Base-by-base conservation (phyloP, 2,888 invertebrate species). In the Entomobrya proxima region DNA sequence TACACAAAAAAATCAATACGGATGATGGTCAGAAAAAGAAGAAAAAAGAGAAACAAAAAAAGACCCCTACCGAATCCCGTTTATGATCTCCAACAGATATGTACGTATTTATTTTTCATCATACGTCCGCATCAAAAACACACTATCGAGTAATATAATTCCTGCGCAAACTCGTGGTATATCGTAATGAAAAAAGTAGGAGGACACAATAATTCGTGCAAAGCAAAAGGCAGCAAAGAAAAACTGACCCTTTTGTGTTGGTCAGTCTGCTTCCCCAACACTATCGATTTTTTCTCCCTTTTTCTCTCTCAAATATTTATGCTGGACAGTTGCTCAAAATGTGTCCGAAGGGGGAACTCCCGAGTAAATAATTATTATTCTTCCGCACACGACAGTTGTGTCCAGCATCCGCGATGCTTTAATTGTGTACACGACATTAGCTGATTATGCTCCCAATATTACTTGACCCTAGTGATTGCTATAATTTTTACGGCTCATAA, bases 401-500 rank as follows among this genome's bases (percentile, higher is more conserved):
- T 50, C 37, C 44, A 21, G 27, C 58, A 32, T 32, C 15, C 9
- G 32, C 61, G n/a, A 2, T 32, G 6, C 55, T 9, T 7, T 3
- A 15, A 50, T 18, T 50, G n/a, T 18, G 7, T 18, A n/a, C n/a
- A 50, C 50, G 32, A 61, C 32, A 61, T 61, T 61, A 61, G 64
- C 64, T 37, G 64, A 35, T 37, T 64, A 24, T 58, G 15, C 32
- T 37, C 21, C 9, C 5, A 58, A n/a, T n/a, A n/a, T n/a, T n/a
- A n/a, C n/a, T n/a, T n/a, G 55, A 47, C 3, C 47, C 7, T 9
- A 15, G 47, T 15, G 15, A 47, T 50, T n/a, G n/a, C 13, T 18
- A 24, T 76, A 55, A 77, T 67, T 79, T 79, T 79, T 79, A 79
- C 64, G 67, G 64, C 67, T 79, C 67, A 79, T 79, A 79, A 79